Conservation (phyloP, 2,888 invertebrate species). For the Dione vanillae region DNA sequence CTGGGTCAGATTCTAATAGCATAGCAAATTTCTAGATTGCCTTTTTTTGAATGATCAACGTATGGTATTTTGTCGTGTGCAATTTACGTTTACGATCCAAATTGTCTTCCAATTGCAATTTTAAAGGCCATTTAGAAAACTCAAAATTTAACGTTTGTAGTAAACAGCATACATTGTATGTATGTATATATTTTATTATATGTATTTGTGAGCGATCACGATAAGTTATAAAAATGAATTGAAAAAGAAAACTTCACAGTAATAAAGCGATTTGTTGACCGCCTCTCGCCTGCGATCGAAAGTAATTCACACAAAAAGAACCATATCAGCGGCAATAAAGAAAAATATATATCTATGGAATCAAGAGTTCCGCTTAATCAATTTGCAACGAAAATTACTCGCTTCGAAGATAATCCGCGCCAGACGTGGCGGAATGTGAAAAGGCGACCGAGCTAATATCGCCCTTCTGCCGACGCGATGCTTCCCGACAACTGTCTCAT, state of each 20-base stretch:
- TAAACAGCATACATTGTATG: not conserved
- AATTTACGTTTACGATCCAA: constrained; percentile 41
- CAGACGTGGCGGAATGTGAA: constrained; percentile 52
- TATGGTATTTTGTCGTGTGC: constrained; percentile 43
- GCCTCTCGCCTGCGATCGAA: constrained; percentile 45
- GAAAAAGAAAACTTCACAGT: constrained; percentile 36
- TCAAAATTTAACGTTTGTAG: constrained; percentile 11
- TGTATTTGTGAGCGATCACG: not conserved
- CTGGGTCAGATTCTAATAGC: constrained; percentile 66
- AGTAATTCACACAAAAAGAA: constrained; percentile 44
- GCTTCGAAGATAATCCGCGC: constrained; percentile 49
- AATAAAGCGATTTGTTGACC: constrained; percentile 37
- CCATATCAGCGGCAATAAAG: constrained; percentile 43
- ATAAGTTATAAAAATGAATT: constrained; percentile 21
- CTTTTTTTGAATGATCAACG: constrained; percentile 42
- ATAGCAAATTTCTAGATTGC: constrained; percentile 52
- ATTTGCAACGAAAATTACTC: constrained; percentile 52
- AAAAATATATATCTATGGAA: constrained; percentile 50
- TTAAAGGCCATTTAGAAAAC: constrained; percentile 26
- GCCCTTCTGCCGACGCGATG: constrained; percentile 33
- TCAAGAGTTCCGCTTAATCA: constrained; percentile 53
- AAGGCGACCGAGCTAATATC: constrained; percentile 36
- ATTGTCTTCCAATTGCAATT: constrained; percentile 41
- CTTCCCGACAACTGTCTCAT: constrained; percentile 36
- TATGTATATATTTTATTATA: not conserved